Percentiles rank a stretch among this genome's conserved stretches.
phyloP scores from a whole-genome alignment of 2,797 vertebrate genomes.

The Schizopygopsis pylzovi region DNA sequence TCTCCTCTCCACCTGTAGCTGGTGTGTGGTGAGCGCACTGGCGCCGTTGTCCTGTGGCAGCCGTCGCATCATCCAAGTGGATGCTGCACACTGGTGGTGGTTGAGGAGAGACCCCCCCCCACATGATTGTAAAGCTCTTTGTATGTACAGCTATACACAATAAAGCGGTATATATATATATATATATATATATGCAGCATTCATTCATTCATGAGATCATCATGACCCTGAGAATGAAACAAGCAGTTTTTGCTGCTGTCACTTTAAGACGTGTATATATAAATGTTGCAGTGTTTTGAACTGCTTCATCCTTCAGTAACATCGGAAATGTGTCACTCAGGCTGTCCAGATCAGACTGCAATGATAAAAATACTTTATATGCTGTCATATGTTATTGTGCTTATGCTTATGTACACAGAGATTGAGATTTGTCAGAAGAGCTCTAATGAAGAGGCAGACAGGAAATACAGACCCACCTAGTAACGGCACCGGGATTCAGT shows the following conservation, averaged over 20 bases:
- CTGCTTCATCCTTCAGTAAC: neutral
- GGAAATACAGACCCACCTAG: neutral
- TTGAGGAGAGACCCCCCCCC: too few species aligned
- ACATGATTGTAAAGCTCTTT: too few species aligned
- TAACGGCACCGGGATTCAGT: neutral
- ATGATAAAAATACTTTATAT: neutral
- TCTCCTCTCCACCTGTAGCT: too few species aligned
- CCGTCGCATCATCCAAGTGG: too few species aligned
- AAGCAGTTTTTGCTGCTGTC: neutral
- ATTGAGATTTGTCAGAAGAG: neutral
- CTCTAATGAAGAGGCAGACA: neutral
- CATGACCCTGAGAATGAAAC: neutral
- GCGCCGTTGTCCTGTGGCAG: too few species aligned
- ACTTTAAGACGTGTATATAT: neutral
- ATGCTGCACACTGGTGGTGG: too few species aligned
- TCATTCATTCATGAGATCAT: too few species aligned
- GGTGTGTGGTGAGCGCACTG: too few species aligned
- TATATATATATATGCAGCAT: too few species aligned
- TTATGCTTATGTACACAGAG: neutral
- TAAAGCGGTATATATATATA: too few species aligned
- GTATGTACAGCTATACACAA: too few species aligned
- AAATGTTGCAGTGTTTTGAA: neutral
- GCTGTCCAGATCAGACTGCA: neutral
- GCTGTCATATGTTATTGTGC: neutral
- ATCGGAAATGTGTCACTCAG: neutral